Percentiles rank a stretch among this genome's conserved stretches.
phyloP scores from a whole-genome alignment of 2,113 vertebrate genomes.

The Perca fluviatilis region DNA sequence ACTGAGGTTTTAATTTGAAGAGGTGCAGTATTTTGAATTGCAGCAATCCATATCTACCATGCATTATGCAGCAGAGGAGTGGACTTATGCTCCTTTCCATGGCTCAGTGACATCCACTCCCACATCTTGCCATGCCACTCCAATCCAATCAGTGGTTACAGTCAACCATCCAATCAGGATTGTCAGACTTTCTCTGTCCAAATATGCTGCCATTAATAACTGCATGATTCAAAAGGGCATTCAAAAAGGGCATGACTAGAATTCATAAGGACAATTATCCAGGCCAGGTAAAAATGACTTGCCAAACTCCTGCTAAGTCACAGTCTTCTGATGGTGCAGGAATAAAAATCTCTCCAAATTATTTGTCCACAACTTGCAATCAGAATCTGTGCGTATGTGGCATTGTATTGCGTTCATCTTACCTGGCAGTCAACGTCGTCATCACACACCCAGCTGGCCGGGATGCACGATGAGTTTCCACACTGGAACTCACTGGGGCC shows the following conservation, averaged over 20 bases:
- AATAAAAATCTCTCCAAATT: background rate
- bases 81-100: too few relatives aligned
- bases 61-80: too few relatives aligned
- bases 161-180: background rate
- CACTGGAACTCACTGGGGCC: conserved; percentile 93
- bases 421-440: conserved; percentile 93
- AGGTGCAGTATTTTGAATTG: too few relatives aligned
- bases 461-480: conserved; percentile 92
- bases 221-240: background rate
- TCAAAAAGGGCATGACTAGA: too few relatives aligned
- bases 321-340: background rate
- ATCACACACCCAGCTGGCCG: conserved; percentile 94
- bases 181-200: too few relatives aligned
- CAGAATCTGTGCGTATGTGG: background rate
- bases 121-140: background rate
- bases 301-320: background rate
- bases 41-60: too few relatives aligned
- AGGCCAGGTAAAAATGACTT: background rate
- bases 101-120: background rate
- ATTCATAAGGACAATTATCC: background rate
- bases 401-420: background rate
- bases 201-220: background rate
- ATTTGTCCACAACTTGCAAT: background rate
- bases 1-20: too few relatives aligned
- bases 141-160: background rate